Conservation (phyloP, 2,797 vertebrate species). For the Coreius guichenoti region DNA sequence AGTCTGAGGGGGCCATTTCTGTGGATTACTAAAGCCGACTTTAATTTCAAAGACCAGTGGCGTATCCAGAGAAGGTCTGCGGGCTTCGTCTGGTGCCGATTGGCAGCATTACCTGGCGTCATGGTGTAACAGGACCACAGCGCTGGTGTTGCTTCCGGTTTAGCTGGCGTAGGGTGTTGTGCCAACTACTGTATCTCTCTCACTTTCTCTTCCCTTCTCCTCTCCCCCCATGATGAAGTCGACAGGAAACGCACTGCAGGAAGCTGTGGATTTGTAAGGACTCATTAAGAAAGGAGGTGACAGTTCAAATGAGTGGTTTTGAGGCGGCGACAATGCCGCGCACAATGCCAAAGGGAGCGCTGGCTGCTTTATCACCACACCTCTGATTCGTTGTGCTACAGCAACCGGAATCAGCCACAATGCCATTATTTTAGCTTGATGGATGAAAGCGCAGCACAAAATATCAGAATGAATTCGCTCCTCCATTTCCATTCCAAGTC, state of each 20-base stretch:
- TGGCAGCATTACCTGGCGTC: constrained; percentile 76
- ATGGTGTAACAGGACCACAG: constrained; percentile 67
- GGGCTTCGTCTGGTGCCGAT: constrained; percentile 78
- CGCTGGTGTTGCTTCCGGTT: constrained; percentile 64
- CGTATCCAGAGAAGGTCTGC: constrained; percentile 81
- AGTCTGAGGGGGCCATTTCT: constrained; percentile 81
- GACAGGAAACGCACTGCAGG: constrained; percentile 70
- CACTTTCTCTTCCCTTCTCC: background rate
- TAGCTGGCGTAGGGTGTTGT: constrained; percentile 64
- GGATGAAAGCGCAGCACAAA: constrained; percentile 49
- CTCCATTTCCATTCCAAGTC: constrained; percentile 46
- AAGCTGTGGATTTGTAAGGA: constrained; percentile 75
- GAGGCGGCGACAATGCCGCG: constrained; percentile 58
- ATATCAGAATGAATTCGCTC: constrained; percentile 40
- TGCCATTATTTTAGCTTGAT: constrained; percentile 51
- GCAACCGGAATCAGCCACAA: constrained; percentile 51
- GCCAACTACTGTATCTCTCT: constrained; percentile 62
- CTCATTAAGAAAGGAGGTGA: constrained; percentile 72
- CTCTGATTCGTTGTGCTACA: constrained; percentile 57
- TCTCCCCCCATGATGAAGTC: constrained; percentile 50
- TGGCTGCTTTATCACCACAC: constrained; percentile 56
- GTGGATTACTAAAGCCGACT: constrained; percentile 83
- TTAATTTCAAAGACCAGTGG: constrained; percentile 89
- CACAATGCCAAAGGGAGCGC: constrained; percentile 59
- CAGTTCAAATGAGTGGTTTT: constrained; percentile 71